Evolutionary conservation across 1,140 invertebrate species (phyloP), one percentile per base, ranked within the genome.

Genomic region (Bathynomus jamesi): DNA sequence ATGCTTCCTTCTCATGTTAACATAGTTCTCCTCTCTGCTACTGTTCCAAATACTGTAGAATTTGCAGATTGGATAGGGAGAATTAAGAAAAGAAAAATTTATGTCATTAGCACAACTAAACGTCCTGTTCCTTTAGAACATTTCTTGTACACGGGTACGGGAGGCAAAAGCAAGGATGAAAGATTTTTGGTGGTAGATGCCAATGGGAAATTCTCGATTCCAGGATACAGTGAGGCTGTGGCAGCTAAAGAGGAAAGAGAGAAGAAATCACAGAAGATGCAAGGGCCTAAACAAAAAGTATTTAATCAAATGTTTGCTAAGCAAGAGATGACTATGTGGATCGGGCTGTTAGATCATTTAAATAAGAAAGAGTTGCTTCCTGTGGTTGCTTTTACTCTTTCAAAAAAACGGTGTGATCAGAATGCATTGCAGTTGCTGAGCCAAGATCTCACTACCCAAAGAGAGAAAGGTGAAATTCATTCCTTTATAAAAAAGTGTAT

Each of bases 41-140:
- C 98, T 1, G 96, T 99, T 28, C 96, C 97, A 0, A 99, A 99
- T 83, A 92, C 94, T 3, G 83, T 96, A 72, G 90, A 98, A 82
- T 96, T 99, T 84, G 96, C 96, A 1, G 91, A 96, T 80, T 99
- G 97, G 97, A 91, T 99, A 61, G 97, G 97, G 82, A 86, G 80
- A 79, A 82, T 77, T 46, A 72, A 74, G 81, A 89, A 92, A 79
- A 87, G 91, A 71, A 96, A 94, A 80, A 95, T 98, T 70, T 96
- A 92, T 81, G 96, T 99, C 0, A 95, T 99, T 31, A 95, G 90
- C 72, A 99, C 97, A 0, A 81, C 87, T 0, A 95, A 98, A 80
- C 84, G 98, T 76, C 97, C 97, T 0, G 94, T 99, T 2, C 97
- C 97, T 0, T 83, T 99, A 28, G 90, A 96, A 80, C 78, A 78